Evolutionary conservation across 2,113 vertebrate species (phyloP).

Genomic region (Thamnaconus septentrionalis): DNA sequence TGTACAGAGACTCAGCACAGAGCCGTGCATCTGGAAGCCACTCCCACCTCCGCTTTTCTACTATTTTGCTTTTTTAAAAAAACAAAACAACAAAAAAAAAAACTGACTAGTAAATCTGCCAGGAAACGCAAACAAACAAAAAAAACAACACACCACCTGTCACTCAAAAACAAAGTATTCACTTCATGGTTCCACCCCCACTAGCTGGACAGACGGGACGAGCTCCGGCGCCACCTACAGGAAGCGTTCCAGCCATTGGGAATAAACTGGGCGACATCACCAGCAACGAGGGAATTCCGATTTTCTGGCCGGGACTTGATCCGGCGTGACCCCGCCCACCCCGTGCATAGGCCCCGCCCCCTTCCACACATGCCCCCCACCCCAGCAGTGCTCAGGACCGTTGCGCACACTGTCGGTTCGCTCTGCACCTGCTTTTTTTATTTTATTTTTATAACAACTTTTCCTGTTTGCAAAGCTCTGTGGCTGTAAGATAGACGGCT

Average conservation of each 20-base stretch:
- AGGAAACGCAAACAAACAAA: conserved; percentile 6
- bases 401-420: too few relatives aligned
- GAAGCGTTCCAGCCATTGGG: conserved; percentile 47
- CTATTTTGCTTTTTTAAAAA: conserved; percentile 78
- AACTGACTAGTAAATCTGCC: conserved; percentile 5
- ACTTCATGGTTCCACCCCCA: conserved; percentile 5
- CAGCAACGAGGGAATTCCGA: conserved; percentile 48
- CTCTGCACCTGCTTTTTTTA: not conserved
- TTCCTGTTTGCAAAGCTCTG: not conserved
- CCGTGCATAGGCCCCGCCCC: not conserved
- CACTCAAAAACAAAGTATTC: conserved; percentile 11
- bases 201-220: not conserved
- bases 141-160: not conserved
- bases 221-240: conserved; percentile 15
- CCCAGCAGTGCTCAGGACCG: too few relatives aligned
- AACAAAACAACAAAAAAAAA: not conserved
- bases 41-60: conserved; percentile 84
- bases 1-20: conserved; percentile 85
- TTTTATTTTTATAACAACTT: conserved; percentile 25
- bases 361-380: too few relatives aligned
- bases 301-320: conserved; percentile 16
- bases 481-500: not conserved
- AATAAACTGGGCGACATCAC: conserved; percentile 48
- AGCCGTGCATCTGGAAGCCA: conserved; percentile 27
- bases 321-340: not conserved